These are phyloP conservation scores for Bothrops alternatus DNA, from an alignment of 2,797 vertebrate species.

Conservation along the genomic window DNA sequence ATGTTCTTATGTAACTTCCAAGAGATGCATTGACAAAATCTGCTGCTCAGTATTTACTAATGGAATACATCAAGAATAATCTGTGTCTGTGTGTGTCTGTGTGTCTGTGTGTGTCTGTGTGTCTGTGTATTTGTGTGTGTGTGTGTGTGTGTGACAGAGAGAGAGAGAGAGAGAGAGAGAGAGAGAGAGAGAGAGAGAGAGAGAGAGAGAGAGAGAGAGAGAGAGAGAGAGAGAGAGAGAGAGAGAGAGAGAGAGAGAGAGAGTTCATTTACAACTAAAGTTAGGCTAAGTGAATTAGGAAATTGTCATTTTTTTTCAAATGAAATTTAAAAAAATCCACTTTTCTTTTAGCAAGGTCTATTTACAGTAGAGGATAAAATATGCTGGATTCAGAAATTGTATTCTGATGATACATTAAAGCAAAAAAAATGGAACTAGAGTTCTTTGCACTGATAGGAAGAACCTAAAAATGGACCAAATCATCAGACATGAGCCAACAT, in stretches of 20 bases:
- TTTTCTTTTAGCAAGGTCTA: neutral
- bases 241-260: neutral
- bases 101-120: neutral
- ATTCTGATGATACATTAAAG: neutral
- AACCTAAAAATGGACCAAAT: conserved; percentile 5
- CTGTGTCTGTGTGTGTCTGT: neutral
- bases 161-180: too few relatives aligned
- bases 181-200: neutral
- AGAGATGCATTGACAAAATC: neutral
- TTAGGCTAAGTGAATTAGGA: neutral
- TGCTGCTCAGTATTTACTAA: neutral
- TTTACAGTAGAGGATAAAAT: neutral
- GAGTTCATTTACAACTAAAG: neutral
- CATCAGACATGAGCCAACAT: conserved; percentile 10
- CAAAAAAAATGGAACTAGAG: neutral
- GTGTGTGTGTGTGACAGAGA: neutral
- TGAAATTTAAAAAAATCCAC: neutral
- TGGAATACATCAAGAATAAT: neutral
- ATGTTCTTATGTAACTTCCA: too few relatives aligned
- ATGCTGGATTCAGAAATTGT: neutral
- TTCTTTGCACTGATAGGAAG: neutral
- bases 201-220: neutral
- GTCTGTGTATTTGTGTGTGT: too few relatives aligned
- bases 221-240: neutral
- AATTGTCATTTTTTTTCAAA: neutral